Conservation (phyloP, 2,888 invertebrate species). For the Scaptodrosophila latifasciaeformis region DNA sequence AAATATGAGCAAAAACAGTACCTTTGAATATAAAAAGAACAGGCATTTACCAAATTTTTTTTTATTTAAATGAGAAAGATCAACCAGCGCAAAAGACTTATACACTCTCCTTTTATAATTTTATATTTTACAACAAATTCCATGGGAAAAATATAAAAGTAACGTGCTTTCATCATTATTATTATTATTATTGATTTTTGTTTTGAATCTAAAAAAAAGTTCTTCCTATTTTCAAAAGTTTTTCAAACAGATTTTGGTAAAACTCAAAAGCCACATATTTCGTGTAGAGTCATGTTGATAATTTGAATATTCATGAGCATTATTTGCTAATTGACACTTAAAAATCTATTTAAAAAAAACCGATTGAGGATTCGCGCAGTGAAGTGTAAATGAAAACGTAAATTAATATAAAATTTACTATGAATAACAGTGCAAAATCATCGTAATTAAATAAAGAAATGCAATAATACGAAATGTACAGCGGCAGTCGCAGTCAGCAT, state of each 20-base stretch:
- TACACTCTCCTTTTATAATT: too few species aligned
- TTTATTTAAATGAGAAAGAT: too few species aligned
- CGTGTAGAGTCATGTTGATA: too few species aligned
- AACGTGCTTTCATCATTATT: too few species aligned
- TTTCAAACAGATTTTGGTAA: neutral
- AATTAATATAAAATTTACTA: conserved; percentile 49
- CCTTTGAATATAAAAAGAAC: conserved; percentile 36
- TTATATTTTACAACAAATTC: too few species aligned
- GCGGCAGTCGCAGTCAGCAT: conserved; percentile 39
- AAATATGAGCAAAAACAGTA: conserved; percentile 27
- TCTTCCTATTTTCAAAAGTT: neutral
- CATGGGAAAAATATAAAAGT: too few species aligned
- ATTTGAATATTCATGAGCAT: conserved; percentile 65
- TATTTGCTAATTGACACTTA: conserved; percentile 57
- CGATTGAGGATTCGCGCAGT: too few species aligned
- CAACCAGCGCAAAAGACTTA: too few species aligned
- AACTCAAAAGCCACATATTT: conserved; percentile 22
- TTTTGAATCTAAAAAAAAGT: neutral
- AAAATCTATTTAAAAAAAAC: conserved; percentile 31
- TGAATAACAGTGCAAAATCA: neutral
- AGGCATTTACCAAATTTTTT: neutral
- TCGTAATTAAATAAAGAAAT: conserved; percentile 8
- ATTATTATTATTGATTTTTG: too few species aligned
- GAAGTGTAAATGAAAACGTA: conserved; percentile 38
- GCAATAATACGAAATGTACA: conserved; percentile 3